Evolutionary conservation across 2,797 vertebrate species (phyloP).

Genomic region (Kryptolebias ocellatus): DNA sequence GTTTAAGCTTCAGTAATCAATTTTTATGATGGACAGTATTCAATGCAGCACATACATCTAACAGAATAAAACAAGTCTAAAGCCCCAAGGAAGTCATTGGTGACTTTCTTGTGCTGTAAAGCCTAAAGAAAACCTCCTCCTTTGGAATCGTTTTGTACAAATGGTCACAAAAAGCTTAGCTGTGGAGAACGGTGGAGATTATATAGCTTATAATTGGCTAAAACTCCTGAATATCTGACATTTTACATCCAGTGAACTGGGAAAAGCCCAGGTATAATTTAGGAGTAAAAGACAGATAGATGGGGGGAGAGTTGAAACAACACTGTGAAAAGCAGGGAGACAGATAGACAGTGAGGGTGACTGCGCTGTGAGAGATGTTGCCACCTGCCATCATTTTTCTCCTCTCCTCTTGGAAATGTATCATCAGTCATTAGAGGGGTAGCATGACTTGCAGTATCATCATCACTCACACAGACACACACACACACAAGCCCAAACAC

Average conservation of each 20-base stretch:
- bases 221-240: neutral
- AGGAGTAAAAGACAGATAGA: constrained; percentile 53
- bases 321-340: constrained; percentile 54
- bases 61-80: neutral
- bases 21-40: neutral
- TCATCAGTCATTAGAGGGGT: constrained; percentile 77
- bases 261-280: constrained; percentile 56
- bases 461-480: constrained; percentile 65
- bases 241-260: constrained; percentile 11
- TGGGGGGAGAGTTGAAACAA: constrained; percentile 57
- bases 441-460: constrained; percentile 67
- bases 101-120: neutral
- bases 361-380: constrained; percentile 70
- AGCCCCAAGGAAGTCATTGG: neutral
- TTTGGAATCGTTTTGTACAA: too few species aligned
- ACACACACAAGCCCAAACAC: constrained; percentile 56
- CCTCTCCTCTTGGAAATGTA: constrained; percentile 73
- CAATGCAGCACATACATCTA: neutral
- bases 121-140: too few species aligned
- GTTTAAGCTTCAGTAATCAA: neutral
- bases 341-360: constrained; percentile 64
- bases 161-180: too few species aligned
- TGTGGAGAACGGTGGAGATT: neutral
- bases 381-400: constrained; percentile 78
- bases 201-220: neutral